These are phyloP conservation scores for Glaucidium brasilianum DNA, from an alignment of 2,113 vertebrate genomes.

Conservation along the genomic window DNA sequence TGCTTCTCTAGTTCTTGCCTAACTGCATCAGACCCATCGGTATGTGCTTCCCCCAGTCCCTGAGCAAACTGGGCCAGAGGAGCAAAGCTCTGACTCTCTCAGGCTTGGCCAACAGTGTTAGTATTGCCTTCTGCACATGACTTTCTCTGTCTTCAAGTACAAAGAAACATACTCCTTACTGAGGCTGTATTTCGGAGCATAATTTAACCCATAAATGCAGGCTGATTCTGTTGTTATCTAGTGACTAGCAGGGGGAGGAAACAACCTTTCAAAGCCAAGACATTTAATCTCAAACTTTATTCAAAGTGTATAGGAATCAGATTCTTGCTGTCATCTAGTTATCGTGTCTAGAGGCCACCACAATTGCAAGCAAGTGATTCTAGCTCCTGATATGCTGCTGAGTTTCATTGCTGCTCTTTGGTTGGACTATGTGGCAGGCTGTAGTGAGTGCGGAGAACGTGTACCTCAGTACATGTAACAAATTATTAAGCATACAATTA, in stretches of 20 bases:
- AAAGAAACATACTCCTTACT: not conserved
- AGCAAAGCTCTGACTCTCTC: not conserved
- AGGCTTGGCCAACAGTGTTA: not conserved
- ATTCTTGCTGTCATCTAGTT: not conserved
- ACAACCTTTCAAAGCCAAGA: not conserved
- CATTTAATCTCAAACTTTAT: not conserved
- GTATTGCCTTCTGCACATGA: not conserved
- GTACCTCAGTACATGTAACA: not conserved
- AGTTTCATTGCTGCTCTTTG: not conserved
- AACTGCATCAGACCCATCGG: not conserved
- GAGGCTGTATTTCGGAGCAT: not conserved
- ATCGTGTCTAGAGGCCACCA: not conserved
- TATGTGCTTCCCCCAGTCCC: not conserved
- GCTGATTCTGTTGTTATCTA: not conserved
- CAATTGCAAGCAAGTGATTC: not conserved
- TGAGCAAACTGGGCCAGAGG: not conserved
- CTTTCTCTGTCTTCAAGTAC: not conserved
- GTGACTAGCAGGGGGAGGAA: not conserved
- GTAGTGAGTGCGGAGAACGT: not conserved
- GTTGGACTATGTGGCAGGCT: not conserved
- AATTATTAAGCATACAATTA: not conserved
- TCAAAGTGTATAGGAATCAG: not conserved
- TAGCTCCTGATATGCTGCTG: not conserved
- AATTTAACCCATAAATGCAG: not conserved
- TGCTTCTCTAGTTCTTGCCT: not conserved